phyloP scores from a whole-genome alignment of 2,888 invertebrate species.

The Rotaria magnacalcarata region DNA sequence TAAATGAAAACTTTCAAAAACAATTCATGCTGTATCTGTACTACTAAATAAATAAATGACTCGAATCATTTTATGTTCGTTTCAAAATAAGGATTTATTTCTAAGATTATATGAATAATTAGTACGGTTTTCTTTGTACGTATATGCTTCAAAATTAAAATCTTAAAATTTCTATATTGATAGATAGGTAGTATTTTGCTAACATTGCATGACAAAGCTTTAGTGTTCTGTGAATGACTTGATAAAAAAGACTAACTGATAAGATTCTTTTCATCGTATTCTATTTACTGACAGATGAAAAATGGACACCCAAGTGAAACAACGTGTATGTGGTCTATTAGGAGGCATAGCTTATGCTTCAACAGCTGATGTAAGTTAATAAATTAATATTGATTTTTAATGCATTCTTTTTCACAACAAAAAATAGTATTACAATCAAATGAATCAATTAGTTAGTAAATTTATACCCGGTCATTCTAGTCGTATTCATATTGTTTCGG shows the following conservation, averaged over 20 bases:
- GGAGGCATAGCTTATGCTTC: not conserved
- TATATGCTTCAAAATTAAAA: no score
- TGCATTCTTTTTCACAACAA: no score
- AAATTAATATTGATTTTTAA: not conserved
- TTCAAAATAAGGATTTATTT: no score
- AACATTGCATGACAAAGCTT: not conserved
- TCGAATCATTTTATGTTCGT: no score
- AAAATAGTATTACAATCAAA: not conserved
- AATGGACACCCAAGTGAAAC: not conserved
- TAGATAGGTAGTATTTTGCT: not conserved
- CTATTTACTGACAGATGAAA: not conserved
- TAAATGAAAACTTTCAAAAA: no score
- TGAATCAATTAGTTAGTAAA: not conserved
- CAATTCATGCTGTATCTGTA: no score
- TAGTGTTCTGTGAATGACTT: not conserved
- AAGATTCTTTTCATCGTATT: not conserved
- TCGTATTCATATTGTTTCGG: not conserved
- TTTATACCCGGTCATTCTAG: not conserved
- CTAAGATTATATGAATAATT: no score
- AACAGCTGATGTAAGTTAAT: not conserved
- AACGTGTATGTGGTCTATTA: slow-evolving; percentile 14
- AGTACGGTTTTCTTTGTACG: no score
- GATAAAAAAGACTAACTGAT: not conserved
- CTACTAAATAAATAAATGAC: no score
- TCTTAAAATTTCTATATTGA: no score